Evolutionary conservation across 1,140 invertebrate species (phyloP), one percentile per base, ranked within the genome.

Genomic region (Diploscapter pachys): DNA sequence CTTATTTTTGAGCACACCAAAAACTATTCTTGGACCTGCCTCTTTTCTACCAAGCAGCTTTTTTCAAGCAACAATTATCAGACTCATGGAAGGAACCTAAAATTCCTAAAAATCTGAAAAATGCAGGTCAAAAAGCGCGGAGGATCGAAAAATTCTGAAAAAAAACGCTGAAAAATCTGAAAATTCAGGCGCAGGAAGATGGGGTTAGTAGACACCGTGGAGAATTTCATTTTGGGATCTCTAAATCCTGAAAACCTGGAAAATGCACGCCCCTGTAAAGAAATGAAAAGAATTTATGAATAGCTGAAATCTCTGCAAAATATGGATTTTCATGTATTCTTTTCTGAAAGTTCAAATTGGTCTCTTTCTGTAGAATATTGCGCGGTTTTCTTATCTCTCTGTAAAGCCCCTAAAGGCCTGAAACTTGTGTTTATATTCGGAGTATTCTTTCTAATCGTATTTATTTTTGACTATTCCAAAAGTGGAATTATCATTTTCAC

Each of bases 71-170:
- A 31, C 31, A 31, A 31, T 31, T 31, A 31, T 31, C 31, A 31
- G 31, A 31, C 31, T 31, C 31, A 31, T 31, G 31, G 31, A 31
- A 31, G 31, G 31, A 31, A 31, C 31, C 54, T 63, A 11, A 55
- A 70, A 70, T 55, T 65, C 63, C 13, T 13, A 52, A 70, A 73
- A 56, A 69, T 69, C 67, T 57, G 55, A 4, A 57, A 69, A 4
- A 11, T 56, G 57, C 51, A 57, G 54, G 56, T 54, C 59, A 31
- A 48, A 54, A 64, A 59, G 3, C 13, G 52, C 48, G 31, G 68
- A 49, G 13, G 49, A 59, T n/a, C 49, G 13, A 70, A 51, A 11
- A 31, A 31, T 31, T 31, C 31, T 31, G 31, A 31, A 31, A 31
- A 31, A 31, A 31, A 31, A 31, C 31, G 56, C 65, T 53, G 65